phyloP scores from a whole-genome alignment of 2,113 vertebrate species.

The Mobula birostris region DNA sequence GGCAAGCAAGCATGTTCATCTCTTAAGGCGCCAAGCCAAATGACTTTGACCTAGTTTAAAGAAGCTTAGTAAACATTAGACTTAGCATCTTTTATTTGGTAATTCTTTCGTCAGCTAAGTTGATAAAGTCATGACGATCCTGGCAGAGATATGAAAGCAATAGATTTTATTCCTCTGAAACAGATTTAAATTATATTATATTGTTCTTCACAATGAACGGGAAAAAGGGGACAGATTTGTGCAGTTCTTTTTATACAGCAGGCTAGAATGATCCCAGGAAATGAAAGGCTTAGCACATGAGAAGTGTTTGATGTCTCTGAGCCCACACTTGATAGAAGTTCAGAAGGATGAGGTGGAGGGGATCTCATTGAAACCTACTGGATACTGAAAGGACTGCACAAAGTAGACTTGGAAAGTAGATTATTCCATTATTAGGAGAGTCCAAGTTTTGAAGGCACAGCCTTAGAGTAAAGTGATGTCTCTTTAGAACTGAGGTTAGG shows the following conservation, averaged over 20 bases:
- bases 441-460: no score
- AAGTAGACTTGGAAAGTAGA: no score
- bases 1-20: neutral
- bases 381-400: no score
- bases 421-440: no score
- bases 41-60: neutral
- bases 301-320: no score
- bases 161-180: neutral
- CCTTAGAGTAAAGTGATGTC: no score
- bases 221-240: neutral
- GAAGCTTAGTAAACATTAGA: neutral
- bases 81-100: neutral
- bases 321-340: no score
- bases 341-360: no score
- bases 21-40: neutral
- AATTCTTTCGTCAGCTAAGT: neutral
- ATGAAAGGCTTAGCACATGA: no score
- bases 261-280: no score
- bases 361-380: no score
- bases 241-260: neutral
- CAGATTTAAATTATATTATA: neutral
- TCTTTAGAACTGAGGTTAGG: no score
- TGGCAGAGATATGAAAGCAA: neutral
- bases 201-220: neutral
- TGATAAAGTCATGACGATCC: neutral